Conservation (phyloP, 2,113 vertebrate genomes). For the Carassius gibelio region DNA sequence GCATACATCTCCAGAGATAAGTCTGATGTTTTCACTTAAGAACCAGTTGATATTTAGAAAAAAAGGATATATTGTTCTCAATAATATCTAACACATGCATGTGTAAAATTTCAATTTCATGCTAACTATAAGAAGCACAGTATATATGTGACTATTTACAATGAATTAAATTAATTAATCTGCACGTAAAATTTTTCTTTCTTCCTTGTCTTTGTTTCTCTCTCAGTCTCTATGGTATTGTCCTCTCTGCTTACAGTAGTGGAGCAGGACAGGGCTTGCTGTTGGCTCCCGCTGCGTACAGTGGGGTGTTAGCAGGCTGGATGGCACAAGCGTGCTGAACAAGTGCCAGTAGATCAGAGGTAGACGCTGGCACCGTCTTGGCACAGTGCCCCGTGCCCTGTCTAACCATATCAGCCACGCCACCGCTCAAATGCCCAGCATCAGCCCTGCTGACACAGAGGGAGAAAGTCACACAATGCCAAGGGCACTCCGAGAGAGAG, state of each 20-base stretch:
- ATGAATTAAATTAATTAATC: not conserved
- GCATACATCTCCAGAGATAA: too few relatives aligned
- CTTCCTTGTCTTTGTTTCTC: not conserved
- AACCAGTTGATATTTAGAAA: too few relatives aligned
- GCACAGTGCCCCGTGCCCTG: constrained; percentile 58
- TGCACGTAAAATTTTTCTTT: not conserved
- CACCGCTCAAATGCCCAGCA: constrained; percentile 60
- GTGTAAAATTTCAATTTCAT: not conserved
- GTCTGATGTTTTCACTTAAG: too few relatives aligned
- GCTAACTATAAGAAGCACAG: not conserved
- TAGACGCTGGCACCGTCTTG: constrained; percentile 55
- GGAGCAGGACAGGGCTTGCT: constrained; percentile 41
- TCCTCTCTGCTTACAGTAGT: constrained; percentile 10
- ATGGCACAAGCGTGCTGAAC: constrained; percentile 50
- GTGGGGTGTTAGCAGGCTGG: constrained; percentile 48
- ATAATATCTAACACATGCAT: too few relatives aligned
- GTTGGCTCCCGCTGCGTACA: constrained; percentile 11
- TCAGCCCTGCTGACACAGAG: constrained; percentile 50
- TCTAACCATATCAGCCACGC: constrained; percentile 67
- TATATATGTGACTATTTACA: not conserved
- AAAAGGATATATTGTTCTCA: too few relatives aligned
- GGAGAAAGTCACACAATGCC: constrained; percentile 58
- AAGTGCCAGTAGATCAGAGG: constrained; percentile 59
- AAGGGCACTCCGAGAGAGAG: constrained; percentile 61
- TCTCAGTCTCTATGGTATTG: not conserved